Conservation (phyloP, 2,113 vertebrate genomes). For the Sinocyclocheilus rhinocerous region DNA sequence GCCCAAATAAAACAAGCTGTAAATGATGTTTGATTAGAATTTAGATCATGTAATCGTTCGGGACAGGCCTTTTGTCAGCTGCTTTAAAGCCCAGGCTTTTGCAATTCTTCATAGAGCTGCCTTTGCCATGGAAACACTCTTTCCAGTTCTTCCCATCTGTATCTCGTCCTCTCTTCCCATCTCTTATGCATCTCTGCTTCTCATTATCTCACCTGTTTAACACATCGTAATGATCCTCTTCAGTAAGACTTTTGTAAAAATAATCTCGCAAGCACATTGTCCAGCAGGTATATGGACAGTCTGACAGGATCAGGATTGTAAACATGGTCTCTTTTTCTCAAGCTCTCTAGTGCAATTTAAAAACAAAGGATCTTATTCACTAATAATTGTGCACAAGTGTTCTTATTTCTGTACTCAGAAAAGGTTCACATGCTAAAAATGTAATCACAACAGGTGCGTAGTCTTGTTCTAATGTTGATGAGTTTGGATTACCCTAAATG, state of each 20-base stretch:
- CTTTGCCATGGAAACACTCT: constrained; percentile 50
- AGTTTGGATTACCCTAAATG: too few relatives aligned
- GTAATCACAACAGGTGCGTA: too few relatives aligned
- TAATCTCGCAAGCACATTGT: not conserved
- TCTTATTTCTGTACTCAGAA: too few relatives aligned
- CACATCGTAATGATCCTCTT: not conserved
- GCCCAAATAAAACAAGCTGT: constrained; percentile 99
- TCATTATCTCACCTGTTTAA: constrained; percentile 36
- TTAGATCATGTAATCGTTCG: constrained; percentile 95
- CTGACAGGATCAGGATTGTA: not conserved
- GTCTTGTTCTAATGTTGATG: too few relatives aligned
- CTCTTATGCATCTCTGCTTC: constrained; percentile 35
- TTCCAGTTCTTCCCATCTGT: constrained; percentile 11
- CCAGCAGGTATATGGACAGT: not conserved
- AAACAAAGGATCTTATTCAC: too few relatives aligned
- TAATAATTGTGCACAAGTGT: too few relatives aligned
- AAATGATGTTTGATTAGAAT: constrained; percentile 99
- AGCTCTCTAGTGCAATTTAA: not conserved
- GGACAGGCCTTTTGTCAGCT: constrained; percentile 80
- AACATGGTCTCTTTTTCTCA: not conserved
- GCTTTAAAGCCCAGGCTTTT: constrained; percentile 67
- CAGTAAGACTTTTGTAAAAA: not conserved
- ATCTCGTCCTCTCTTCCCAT: constrained; percentile 26
- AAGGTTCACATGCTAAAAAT: too few relatives aligned
- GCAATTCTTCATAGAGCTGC: constrained; percentile 58